These are phyloP conservation scores for Pitta sordida DNA, from an alignment of 2,113 vertebrate species.

Conservation along the genomic window DNA sequence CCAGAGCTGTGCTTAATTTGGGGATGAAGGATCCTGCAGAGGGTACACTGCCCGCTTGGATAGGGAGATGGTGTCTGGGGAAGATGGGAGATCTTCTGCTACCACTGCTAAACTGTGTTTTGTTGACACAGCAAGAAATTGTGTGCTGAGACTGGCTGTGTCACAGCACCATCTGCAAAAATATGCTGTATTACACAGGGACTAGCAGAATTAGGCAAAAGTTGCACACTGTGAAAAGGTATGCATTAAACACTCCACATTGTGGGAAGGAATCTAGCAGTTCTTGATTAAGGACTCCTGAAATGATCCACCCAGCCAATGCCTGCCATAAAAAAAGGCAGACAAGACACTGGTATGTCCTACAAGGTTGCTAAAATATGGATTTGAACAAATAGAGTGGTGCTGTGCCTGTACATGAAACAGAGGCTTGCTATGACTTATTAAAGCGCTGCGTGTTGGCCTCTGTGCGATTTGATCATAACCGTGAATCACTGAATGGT, in stretches of 20 bases:
- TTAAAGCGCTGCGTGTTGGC: neutral
- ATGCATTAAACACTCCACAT: neutral
- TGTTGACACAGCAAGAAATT: neutral
- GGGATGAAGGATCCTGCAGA: neutral
- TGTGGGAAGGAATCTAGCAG: neutral
- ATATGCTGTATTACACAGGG: neutral
- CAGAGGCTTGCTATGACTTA: neutral
- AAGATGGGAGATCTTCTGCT: neutral
- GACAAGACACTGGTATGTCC: neutral
- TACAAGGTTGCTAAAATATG: neutral
- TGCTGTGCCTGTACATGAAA: neutral
- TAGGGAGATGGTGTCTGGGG: neutral
- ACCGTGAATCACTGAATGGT: neutral
- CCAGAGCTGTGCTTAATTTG: neutral
- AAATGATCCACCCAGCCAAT: neutral
- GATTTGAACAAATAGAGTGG: neutral
- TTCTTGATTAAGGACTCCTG: neutral
- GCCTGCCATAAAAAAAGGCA: neutral
- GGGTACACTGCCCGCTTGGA: rapidly evolving
- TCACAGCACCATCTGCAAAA: neutral
- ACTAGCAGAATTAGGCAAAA: neutral
- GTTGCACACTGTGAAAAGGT: neutral
- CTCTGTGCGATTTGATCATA: neutral
- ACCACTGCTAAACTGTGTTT: neutral
- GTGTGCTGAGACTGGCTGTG: neutral